phyloP scores from a whole-genome alignment of 2,113 vertebrate species.

The Tenebrosternarchus preto region DNA sequence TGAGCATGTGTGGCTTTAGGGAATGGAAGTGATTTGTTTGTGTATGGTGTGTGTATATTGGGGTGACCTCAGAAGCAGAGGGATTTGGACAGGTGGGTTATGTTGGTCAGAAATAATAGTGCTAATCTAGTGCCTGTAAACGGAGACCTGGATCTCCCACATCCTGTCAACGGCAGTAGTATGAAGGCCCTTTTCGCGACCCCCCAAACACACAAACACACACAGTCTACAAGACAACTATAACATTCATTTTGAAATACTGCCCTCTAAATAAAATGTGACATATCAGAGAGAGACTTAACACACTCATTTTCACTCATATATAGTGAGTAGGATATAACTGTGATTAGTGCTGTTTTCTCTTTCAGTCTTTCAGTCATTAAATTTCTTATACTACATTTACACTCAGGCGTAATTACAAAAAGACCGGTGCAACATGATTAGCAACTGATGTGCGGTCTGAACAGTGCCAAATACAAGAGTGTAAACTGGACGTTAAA shows the following conservation, averaged over 20 bases:
- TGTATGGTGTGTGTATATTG: constrained; percentile 27
- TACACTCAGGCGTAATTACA: no score
- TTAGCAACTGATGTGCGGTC: not conserved
- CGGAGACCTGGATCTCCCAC: constrained; percentile 44
- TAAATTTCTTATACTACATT: no score
- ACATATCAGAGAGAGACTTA: not conserved
- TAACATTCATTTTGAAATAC: not conserved
- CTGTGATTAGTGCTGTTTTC: not conserved
- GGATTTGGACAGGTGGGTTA: constrained; percentile 58
- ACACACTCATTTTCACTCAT: constrained; percentile 15
- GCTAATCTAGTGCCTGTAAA: constrained; percentile 60
- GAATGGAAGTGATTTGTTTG: constrained; percentile 50
- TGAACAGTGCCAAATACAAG: not conserved
- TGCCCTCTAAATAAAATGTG: not conserved
- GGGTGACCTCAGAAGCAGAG: constrained; percentile 53
- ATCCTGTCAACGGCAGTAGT: constrained; percentile 46
- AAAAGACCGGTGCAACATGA: not conserved
- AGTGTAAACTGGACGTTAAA: constrained; percentile 2
- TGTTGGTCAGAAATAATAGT: constrained; percentile 59
- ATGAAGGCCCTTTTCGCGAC: not conserved
- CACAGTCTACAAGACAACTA: no score
- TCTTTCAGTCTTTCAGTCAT: no score
- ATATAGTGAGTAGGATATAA: not conserved
- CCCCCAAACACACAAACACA: constrained; percentile 2
- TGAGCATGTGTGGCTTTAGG: not conserved